Evolutionary conservation across 2,797 vertebrate genomes (phyloP).

Genomic region (Semotilus atromaculatus): DNA sequence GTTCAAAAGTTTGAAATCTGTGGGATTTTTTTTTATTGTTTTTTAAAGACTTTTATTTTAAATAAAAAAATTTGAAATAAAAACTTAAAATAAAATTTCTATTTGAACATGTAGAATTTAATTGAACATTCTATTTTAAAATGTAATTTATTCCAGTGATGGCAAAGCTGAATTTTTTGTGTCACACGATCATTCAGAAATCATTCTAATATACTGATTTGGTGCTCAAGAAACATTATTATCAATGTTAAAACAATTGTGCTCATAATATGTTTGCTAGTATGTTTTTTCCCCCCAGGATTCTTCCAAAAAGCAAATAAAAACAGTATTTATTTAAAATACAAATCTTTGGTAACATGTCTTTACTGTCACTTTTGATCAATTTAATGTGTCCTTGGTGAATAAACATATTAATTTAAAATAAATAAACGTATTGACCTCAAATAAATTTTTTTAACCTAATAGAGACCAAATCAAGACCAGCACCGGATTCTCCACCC

Average conservation of each 20-base stretch:
- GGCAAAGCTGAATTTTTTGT: too few relatives aligned
- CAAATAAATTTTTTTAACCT: background rate
- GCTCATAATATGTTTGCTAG: too few relatives aligned
- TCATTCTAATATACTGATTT: too few relatives aligned
- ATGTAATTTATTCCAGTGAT: background rate
- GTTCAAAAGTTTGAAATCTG: background rate
- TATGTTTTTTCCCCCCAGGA: too few relatives aligned
- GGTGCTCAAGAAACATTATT: too few relatives aligned
- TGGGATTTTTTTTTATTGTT: background rate
- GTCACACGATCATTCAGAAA: too few relatives aligned
- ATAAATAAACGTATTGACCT: too few relatives aligned
- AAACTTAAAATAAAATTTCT: background rate
- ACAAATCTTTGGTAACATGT: background rate
- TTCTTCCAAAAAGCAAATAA: too few relatives aligned
- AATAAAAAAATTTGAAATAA: background rate
- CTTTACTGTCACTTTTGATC: background rate
- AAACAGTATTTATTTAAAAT: background rate
- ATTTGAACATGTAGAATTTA: background rate
- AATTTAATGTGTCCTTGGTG: background rate
- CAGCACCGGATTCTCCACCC: constrained; percentile 7
- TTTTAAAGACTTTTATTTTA: background rate
- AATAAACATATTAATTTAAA: background rate
- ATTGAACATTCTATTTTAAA: too few relatives aligned
- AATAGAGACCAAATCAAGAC: background rate
- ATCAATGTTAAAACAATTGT: too few relatives aligned